Evolutionary conservation across 1,140 invertebrate genomes (phyloP), one percentile per base, ranked within the genome.

Genomic region (Scaptomyza pallida): DNA sequence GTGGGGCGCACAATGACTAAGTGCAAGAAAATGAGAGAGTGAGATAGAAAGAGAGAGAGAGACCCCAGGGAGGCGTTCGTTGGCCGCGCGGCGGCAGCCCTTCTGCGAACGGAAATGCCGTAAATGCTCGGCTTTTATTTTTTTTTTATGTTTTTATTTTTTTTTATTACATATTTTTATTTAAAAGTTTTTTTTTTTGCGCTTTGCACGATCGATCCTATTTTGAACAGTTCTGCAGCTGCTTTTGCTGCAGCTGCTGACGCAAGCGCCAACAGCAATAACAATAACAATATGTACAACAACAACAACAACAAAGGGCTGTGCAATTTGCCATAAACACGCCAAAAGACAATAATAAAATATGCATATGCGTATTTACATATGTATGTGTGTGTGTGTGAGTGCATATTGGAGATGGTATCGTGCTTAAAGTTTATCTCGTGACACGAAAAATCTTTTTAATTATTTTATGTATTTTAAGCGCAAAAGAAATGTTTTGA

Each of bases 311-410:
- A 52, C 30, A 72, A 72, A 72, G 54, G 62, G 62, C 62, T 67
- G 52, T 54, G 54, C 62, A 67, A 80, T 80, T 83, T 80, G 72
- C 70, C 80, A 83, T 86, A 80, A 86, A 86, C 76, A 85, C 78
- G 80, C 69, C 75, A 86, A 86, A 85, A 67, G 70, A 86, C 68
- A 76, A 80, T 73, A 77, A 67, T 63, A 67, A 68, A 70, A 78
- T 73, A 61, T 72, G 45, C 47, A 65, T 71, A 43, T 68, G 33
- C 35, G 33, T 73, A 57, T 37, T 35, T 33, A 37, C 35, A 30
- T 60, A 37, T 44, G 19, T 44, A 52, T 69, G 23, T 33, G 16
- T 19, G 41, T 26, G 10, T 19, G 60, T 51, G 56, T 17, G 35
- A 23, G 59, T 63, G 52, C 51, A 45, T 44, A 47, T 76, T 75